Percentiles rank a stretch among this genome's conserved stretches.
Conservation (phyloP, 1,140 invertebrate genomes). For the Sycobia sp. region DNA sequence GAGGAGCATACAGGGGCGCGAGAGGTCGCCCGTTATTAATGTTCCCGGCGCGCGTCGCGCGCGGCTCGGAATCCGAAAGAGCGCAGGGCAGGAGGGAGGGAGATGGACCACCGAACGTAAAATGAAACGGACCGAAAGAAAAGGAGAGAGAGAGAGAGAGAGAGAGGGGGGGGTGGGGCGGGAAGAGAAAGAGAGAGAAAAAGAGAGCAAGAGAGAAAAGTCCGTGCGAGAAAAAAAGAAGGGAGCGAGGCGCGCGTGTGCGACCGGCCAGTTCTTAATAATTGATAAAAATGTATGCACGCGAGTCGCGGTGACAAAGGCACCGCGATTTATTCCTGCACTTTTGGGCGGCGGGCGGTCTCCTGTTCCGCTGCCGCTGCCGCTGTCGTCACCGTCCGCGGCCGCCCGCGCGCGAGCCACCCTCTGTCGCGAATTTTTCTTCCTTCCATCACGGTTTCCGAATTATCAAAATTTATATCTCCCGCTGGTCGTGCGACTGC, state of each 20-base stretch:
- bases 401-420: too few relatives aligned
- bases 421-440: slow-evolving; percentile 55
- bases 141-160: slow-evolving; percentile 17
- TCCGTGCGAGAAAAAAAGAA: slow-evolving; percentile 6
- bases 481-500: slow-evolving; percentile 32
- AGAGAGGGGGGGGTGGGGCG: slow-evolving; percentile 26
- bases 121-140: not conserved
- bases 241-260: slow-evolving; percentile 1
- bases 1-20: slow-evolving; percentile 16
- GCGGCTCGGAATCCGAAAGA: not conserved
- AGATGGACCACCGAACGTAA: not conserved
- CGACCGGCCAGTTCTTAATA: slow-evolving; percentile 56
- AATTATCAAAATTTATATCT: slow-evolving; percentile 60
- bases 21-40: slow-evolving; percentile 56
- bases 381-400: too few relatives aligned
- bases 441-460: slow-evolving; percentile 57
- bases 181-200: slow-evolving; percentile 1
- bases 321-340: slow-evolving; percentile 60
- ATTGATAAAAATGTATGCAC: slow-evolving; percentile 62
- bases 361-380: too few relatives aligned
- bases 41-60: slow-evolving; percentile 47
- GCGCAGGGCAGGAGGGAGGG: not conserved
- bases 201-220: not conserved
- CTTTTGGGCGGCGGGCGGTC: slow-evolving; percentile 47
- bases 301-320: slow-evolving; percentile 54